Percentiles rank a stretch among this genome's conserved stretches.
Evolutionary conservation across 2,797 vertebrate genomes (phyloP).

Genomic region (Anabas testudineus): DNA sequence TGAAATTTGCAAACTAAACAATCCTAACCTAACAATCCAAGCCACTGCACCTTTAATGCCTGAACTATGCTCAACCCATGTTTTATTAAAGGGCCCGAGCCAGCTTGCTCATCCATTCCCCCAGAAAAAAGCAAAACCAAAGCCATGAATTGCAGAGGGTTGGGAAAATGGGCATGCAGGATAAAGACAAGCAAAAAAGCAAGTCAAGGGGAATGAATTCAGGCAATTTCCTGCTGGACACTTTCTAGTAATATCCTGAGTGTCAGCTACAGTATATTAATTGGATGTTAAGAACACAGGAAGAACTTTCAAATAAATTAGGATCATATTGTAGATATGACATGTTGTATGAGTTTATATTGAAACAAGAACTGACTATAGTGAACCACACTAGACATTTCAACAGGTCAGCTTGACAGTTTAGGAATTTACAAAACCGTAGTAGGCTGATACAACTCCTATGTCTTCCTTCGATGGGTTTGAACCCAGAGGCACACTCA

Average conservation of each 20-base stretch:
- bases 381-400: not conserved
- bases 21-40: not conserved
- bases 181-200: conserved; percentile 37
- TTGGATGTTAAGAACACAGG: conserved; percentile 17
- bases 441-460: not conserved
- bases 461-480: not conserved
- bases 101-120: conserved; percentile 48
- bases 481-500: not conserved
- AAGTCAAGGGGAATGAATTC: conserved; percentile 15
- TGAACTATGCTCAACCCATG: conserved; percentile 24
- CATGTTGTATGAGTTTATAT: not conserved
- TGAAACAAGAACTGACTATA: not conserved
- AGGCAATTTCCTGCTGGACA: conserved; percentile 28
- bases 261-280: conserved; percentile 27
- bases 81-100: conserved; percentile 37
- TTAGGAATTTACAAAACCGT: not conserved
- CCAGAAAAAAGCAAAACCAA: conserved; percentile 37
- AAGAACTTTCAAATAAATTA: conserved; percentile 4
- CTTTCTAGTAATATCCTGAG: conserved; percentile 25
- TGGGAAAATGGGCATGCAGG: conserved; percentile 35
- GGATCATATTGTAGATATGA: not conserved
- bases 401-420: not conserved
- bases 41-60: conserved; percentile 13
- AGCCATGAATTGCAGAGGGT: conserved; percentile 28
- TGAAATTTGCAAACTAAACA: conserved; percentile 35